Base-by-base conservation (phyloP, 2,888 invertebrate genomes). In the Altica lythri region DNA sequence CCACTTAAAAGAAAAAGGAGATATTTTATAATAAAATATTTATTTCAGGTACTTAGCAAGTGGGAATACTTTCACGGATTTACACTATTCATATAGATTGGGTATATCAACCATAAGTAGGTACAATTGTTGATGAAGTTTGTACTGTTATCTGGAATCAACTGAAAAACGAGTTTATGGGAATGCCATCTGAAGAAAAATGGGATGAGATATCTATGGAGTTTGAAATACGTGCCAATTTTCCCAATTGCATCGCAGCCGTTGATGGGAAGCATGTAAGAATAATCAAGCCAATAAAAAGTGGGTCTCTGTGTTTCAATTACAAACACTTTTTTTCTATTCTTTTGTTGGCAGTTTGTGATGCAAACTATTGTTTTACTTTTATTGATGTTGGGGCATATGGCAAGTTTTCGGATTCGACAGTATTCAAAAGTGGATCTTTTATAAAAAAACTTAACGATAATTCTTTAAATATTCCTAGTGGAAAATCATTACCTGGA, bases 251-350 rank as follows among this genome's bases (percentile, higher is more conserved):
- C 34, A 35, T 54, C 8, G 54, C 53, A 29, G 50, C 54, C 10
- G 40, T 57, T n/a, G 54, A 57, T 32, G 46, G 57, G 4, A 44
- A 50, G 35, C 53, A 57, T 32, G 25, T 19, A 19, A 3, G 22
- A n/a, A n/a, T n/a, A n/a, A n/a, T n/a, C n/a, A n/a, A n/a, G n/a
- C n/a, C n/a, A n/a, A n/a, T n/a, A n/a, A n/a, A n/a, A n/a, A n/a
- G n/a, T n/a, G 25, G 42, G 12, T 42, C 42, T n/a, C n/a, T 19
- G 25, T 42, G 13, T 42, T 42, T 22, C 30, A 45, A 30, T 45
- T 46, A 60, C 29, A 60, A 58, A 50, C 38, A 60, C 13, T 43
- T 47, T 22, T 46, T 48, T 40, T 60, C 59, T 27, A 42, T 60
- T 10, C 47, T 60, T 6, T 38, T 60, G 17, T 51, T 60, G 52